A percentile compares a stretch with the other conserved stretches of the same genome.
Evolutionary conservation across 2,888 invertebrate species (phyloP).

Genomic region (Gnatocerus cornutus): DNA sequence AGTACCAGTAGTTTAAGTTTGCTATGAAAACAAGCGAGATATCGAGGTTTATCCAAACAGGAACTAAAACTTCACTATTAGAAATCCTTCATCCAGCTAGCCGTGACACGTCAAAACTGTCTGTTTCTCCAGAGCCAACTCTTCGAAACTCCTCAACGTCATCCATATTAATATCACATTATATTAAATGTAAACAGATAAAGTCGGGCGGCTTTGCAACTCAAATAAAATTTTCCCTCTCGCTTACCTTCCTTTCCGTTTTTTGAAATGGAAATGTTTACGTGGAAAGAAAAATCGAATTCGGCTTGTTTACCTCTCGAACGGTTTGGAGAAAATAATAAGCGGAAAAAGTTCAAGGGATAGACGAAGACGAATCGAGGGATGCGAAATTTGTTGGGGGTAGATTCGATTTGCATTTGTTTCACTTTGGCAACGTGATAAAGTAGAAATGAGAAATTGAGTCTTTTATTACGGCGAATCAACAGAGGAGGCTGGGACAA

Average conservation of each 20-base stretch:
- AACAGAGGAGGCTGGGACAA: no score
- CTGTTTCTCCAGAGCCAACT: no score
- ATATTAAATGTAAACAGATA: conserved; percentile 27
- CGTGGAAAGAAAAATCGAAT: not conserved
- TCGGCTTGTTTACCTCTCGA: not conserved
- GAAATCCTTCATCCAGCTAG: no score
- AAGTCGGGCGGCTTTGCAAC: conserved; percentile 1
- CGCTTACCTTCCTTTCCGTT: not conserved
- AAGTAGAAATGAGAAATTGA: no score
- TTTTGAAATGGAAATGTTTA: not conserved
- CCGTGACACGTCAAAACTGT: no score
- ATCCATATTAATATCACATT: conserved; percentile 23
- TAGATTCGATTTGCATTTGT: no score
- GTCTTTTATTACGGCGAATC: no score
- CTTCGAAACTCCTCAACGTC: conserved; percentile 14
- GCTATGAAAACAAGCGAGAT: no score
- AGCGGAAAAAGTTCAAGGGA: conserved; percentile 1
- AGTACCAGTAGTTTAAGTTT: no score
- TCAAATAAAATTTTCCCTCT: conserved; percentile 10
- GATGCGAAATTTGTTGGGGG: not conserved
- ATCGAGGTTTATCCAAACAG: no score
- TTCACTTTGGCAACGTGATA: no score
- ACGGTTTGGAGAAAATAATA: not conserved
- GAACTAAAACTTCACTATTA: no score
- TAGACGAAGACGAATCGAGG: not conserved